Evolutionary conservation across 2,888 invertebrate species (phyloP).

Genomic region (Poecilobothrus nobilitatus): DNA sequence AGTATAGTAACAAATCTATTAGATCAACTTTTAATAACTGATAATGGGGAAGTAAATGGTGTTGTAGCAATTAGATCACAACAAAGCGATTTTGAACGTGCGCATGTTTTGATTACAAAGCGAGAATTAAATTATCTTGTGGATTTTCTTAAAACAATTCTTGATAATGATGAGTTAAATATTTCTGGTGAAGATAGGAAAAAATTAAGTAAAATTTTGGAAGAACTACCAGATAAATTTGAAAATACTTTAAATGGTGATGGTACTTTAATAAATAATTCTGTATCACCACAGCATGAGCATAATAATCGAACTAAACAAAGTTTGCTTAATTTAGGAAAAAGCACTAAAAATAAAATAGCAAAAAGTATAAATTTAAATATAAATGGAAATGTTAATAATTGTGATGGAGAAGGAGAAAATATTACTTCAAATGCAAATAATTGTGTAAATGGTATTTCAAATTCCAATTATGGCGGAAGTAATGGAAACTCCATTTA

Average conservation of each 20-base stretch:
- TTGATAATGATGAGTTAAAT: slow-evolving; percentile 36
- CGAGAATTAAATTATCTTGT: slow-evolving; percentile 56
- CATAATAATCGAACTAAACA: slow-evolving; percentile 31
- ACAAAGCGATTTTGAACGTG: slow-evolving; percentile 52
- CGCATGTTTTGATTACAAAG: slow-evolving; percentile 60
- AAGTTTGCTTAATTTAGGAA: slow-evolving; percentile 37
- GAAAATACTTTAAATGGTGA: slow-evolving; percentile 27
- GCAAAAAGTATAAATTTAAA: slow-evolving; percentile 40
- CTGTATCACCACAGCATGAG: slow-evolving; percentile 10
- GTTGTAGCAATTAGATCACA: slow-evolving; percentile 42
- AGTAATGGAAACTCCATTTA: not conserved
- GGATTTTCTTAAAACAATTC: slow-evolving; percentile 47
- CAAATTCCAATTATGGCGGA: slow-evolving; percentile 16
- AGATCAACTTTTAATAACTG: slow-evolving; percentile 54
- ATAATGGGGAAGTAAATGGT: slow-evolving; percentile 34
- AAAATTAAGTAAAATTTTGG: slow-evolving; percentile 44
- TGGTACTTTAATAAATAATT: slow-evolving; percentile 7
- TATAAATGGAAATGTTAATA: slow-evolving; percentile 20
- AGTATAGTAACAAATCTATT: slow-evolving; percentile 70
- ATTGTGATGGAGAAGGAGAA: slow-evolving; percentile 21
- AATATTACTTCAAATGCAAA: slow-evolving; percentile 18
- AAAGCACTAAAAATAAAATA: slow-evolving; percentile 40
- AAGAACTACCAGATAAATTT: slow-evolving; percentile 42
- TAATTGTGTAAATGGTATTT: slow-evolving; percentile 19
- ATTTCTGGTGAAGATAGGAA: slow-evolving; percentile 42